These are phyloP conservation scores for Smittia aterrima DNA, from an alignment of 2,888 invertebrate genomes.

Conservation along the genomic window DNA sequence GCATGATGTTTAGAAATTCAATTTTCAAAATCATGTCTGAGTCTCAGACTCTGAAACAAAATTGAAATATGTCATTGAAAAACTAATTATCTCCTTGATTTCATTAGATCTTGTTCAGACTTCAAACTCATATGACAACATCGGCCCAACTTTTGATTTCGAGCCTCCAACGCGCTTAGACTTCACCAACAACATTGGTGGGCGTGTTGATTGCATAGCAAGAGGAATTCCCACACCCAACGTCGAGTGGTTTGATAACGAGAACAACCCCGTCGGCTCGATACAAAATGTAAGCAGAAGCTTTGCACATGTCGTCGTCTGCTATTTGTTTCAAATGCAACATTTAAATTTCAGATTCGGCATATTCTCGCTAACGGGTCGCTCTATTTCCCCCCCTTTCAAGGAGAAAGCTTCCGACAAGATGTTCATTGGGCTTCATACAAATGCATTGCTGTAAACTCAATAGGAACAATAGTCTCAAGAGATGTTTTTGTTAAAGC, in stretches of 20 bases:
- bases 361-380: slow-evolving; percentile 58
- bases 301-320: background rate
- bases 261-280: slow-evolving; percentile 56
- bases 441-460: slow-evolving; percentile 57
- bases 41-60: too few species aligned
- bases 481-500: slow-evolving; percentile 58
- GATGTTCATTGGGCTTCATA: slow-evolving; percentile 60
- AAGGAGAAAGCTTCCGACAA: slow-evolving; percentile 59
- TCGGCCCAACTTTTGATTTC: slow-evolving; percentile 57
- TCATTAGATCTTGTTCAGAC: slow-evolving; percentile 46
- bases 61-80: background rate
- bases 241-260: slow-evolving; percentile 58
- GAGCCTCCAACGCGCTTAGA: slow-evolving; percentile 59
- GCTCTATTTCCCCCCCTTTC: slow-evolving; percentile 58
- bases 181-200: slow-evolving; percentile 58
- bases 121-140: slow-evolving; percentile 57
- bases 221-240: slow-evolving; percentile 58
- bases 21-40: too few species aligned
- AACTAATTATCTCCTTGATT: background rate
- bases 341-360: slow-evolving; percentile 50
- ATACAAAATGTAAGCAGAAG: slow-evolving; percentile 53
- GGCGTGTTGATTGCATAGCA: slow-evolving; percentile 57
- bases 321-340: background rate
- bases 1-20: too few species aligned
- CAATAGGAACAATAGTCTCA: slow-evolving; percentile 57